Base-by-base conservation (phyloP, 2,113 vertebrate genomes). In the Agapornis roseicollis region DNA sequence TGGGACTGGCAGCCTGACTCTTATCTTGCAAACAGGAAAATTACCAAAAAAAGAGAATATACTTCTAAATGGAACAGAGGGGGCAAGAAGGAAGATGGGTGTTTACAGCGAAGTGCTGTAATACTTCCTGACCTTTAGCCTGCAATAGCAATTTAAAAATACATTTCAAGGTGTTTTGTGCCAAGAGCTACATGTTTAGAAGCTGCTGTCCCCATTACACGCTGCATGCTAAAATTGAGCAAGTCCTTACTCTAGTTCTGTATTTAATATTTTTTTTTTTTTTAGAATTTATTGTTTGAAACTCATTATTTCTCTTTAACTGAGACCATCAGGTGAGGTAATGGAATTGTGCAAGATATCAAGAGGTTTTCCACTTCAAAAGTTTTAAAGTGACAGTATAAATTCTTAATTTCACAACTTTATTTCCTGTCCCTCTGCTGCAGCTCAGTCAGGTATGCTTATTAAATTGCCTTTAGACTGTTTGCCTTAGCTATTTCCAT, bases 61-160 rank as follows among this genome's bases (percentile, higher is more conserved):
- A 50, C 39, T 92, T 58, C 53, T 63, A 33, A 77, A 37, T 73
- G 80, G 46, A 93, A 46, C 58, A 31, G 50, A 31, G 37, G 68
- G 52, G 76, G 33, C 85, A 88, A 73, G 76, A 65, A 85, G 79
- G 91, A 93, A 96, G 71, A 87, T 1, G 28, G 11, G 24, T 97
- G 70, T 97, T 97, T 96, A 89, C 76, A 79, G 52, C 87, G 93
- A 93, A 96, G 85, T 94, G 66, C 91, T 84, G 73, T 92, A 97
- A 76, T 93, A 94, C 52, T 93, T 95, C 64, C 85, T 95, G 93
- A 91, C 91, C 90, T 94, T 92, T 95, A 95, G 88, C 50, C 39
- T 94, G 84, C 46, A 72, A 72, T 25, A 88, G 88, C 87, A 94
- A 72, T 96, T 96, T 90, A 76, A 96, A 93, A 93, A 80, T 50